Evolutionary conservation across 2,888 invertebrate genomes (phyloP), one percentile per base, ranked within the genome.

Genomic region (Drosophila gaucha): DNA sequence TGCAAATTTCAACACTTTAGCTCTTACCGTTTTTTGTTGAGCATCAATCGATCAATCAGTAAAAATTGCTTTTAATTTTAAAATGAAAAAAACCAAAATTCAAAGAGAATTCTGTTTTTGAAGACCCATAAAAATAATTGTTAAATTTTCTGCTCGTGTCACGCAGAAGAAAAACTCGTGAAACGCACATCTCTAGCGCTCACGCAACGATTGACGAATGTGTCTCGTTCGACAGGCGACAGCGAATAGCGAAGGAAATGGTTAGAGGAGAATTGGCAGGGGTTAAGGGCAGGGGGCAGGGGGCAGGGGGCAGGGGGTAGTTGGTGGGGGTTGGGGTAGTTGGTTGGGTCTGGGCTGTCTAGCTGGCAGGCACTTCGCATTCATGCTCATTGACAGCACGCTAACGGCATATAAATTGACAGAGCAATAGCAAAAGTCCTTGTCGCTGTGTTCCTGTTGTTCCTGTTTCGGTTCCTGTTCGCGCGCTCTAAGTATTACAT

Each of bases 341-440:
- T 41, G 38, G 28, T 38, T 30, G 20, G 39, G 35, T 16, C 33
- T 26, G 26, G 26, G 56, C 20, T 24, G 54, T 35, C 36, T 36
- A 54, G 62, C 39, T 67, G 58, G 49, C 56, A 44, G 35, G 47
- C 84, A 74, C 84, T 86, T 80, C 80, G 80, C 83, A 83, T 84
- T 80, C 84, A 73, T 78, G 86, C 86, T 83, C 84, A 84, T 84
- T 88, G 88, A 86, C 88, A 83, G 84, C 80, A 84, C 86, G 86
- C 88, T 80, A 80, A 88, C 88, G 88, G 85, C 85, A 85, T 88
- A 84, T 88, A 86, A 88, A 85, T 85, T 88, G 85, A 76, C 86
- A 86, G 85, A 46, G 57, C 58, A 12, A 38, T 44, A 46, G 50
- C 73, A 50, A 54, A 67, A 55, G 59, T 55, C 52, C 52, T 73